A percentile compares a stretch with the other conserved stretches of the same genome.
These are phyloP conservation scores for Quadroppia sp. DNA, from an alignment of 2,888 invertebrate species.

Conservation along the genomic window DNA sequence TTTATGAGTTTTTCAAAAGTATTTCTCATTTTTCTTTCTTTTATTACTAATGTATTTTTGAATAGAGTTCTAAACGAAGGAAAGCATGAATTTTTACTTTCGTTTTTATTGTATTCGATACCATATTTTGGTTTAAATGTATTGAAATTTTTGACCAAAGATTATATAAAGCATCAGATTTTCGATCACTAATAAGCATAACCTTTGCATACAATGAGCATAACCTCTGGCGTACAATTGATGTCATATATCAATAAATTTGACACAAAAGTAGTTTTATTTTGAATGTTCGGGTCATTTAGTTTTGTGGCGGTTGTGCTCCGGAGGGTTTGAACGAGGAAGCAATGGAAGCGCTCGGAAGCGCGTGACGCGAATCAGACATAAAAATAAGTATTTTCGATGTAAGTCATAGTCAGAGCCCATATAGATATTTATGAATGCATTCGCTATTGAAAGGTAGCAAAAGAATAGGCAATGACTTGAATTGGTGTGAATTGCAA, in stretches of 20 bases:
- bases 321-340: conserved; percentile 33
- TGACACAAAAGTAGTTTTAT: conserved; percentile 12
- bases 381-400: conserved; percentile 10
- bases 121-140: neutral
- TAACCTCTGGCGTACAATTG: conserved; percentile 14
- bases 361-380: conserved; percentile 11
- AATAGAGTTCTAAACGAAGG: too few species aligned
- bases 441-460: conserved; percentile 24
- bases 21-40: neutral
- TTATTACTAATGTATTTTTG: too few species aligned
- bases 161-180: neutral
- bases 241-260: conserved; percentile 33
- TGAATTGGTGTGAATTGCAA: conserved; percentile 34
- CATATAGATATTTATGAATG: conserved; percentile 32
- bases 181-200: conserved; percentile 35
- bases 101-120: neutral
- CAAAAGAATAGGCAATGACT: conserved; percentile 1
- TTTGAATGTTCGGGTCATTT: conserved; percentile 34
- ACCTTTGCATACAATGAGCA: conserved; percentile 29
- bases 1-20: neutral
- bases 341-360: neutral
- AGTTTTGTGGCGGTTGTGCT: conserved; percentile 31
- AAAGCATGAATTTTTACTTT: neutral
- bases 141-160: conserved; percentile 1
- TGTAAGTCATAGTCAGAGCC: neutral